Conservation (phyloP, 1,140 invertebrate genomes). For the Dendrolimus kikuchii region DNA sequence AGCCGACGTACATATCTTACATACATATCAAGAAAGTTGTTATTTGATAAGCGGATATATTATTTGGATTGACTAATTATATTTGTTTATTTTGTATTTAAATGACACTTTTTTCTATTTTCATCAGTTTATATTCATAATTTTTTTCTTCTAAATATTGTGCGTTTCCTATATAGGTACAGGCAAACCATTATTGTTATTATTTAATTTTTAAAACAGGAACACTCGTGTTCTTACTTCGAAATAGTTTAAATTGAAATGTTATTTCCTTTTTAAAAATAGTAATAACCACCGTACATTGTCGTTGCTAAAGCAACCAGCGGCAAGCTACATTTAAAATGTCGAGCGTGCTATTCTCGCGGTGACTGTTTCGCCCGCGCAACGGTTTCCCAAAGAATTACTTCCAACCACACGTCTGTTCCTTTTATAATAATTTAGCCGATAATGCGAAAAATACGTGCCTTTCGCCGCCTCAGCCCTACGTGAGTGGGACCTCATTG, state of each 20-base stretch:
- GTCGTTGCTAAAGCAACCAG: background rate
- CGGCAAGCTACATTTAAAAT: slow-evolving; percentile 15
- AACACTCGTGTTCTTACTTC: background rate
- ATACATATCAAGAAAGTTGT: background rate
- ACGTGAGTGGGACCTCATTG: slow-evolving; percentile 57
- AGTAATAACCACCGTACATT: background rate
- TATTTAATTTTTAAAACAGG: too few species aligned
- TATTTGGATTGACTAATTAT: too few species aligned
- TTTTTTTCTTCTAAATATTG: too few species aligned
- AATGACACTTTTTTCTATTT: too few species aligned
- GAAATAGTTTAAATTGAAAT: background rate
- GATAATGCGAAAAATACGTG: slow-evolving; percentile 69
- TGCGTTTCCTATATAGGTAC: too few species aligned
- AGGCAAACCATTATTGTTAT: too few species aligned
- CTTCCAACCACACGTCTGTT: slow-evolving; percentile 54
- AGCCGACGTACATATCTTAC: slow-evolving; percentile 1
- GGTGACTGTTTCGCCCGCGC: slow-evolving; percentile 37
- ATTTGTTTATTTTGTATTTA: too few species aligned
- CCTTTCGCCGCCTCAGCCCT: slow-evolving; percentile 42
- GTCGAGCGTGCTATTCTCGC: slow-evolving; percentile 38
- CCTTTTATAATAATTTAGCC: slow-evolving; percentile 67
- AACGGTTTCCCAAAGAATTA: slow-evolving; percentile 45
- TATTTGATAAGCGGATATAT: background rate
- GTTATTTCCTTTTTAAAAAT: background rate
- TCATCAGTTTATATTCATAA: too few species aligned